Percentiles rank a stretch among this genome's conserved stretches.
These are phyloP conservation scores for Pararge aegeria DNA, from an alignment of 1,140 invertebrate genomes.

Conservation along the genomic window DNA sequence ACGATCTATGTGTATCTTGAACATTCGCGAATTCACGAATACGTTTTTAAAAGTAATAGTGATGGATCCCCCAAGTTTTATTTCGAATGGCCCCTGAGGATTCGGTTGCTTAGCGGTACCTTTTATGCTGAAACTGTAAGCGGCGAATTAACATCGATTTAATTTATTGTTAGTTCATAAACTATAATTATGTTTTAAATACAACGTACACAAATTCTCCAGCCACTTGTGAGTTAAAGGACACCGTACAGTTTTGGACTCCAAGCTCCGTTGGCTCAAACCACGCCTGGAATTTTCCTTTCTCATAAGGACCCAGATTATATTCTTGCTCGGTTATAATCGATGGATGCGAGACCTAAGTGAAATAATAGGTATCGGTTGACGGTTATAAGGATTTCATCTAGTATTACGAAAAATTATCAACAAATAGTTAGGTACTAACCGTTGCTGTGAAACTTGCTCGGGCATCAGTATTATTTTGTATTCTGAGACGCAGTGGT, in stretches of 20 bases:
- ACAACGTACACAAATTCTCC: constrained; percentile 63
- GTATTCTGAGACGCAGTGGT: constrained; percentile 51
- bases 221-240: constrained; percentile 53
- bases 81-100: constrained; percentile 57
- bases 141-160: not conserved
- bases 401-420: too few species aligned
- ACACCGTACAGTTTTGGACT: constrained; percentile 49
- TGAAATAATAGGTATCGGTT: too few species aligned
- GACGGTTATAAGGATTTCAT: too few species aligned
- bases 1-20: constrained; percentile 53
- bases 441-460: constrained; percentile 51
- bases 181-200: too few species aligned
- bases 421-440: constrained; percentile 9
- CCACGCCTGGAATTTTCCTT: constrained; percentile 60
- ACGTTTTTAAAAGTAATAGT: constrained; percentile 62
- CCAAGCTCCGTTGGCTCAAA: constrained; percentile 63
- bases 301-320: constrained; percentile 48
- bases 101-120: constrained; percentile 52
- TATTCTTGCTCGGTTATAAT: constrained; percentile 56
- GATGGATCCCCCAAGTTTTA: constrained; percentile 47
- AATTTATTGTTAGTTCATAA: too few species aligned
- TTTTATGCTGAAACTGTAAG: constrained; percentile 56
- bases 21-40: constrained; percentile 52
- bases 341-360: constrained; percentile 57
- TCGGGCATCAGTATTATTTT: constrained; percentile 53